Conservation (phyloP, 64 coral and sea anemone species). For the Montipora capricornis region DNA sequence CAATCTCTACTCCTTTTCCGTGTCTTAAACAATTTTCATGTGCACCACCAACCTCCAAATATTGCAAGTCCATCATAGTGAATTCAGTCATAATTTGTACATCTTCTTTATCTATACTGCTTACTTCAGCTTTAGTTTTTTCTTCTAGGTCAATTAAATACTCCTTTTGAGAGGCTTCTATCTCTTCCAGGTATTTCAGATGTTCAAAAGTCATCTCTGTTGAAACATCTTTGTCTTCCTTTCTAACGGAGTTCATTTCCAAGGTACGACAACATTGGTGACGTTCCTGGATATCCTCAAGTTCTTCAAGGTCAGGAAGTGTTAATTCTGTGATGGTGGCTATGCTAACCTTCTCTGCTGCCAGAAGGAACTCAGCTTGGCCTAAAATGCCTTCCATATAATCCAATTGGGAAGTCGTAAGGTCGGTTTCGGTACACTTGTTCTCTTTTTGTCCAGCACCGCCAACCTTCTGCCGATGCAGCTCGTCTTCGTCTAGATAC, state of each 20-base stretch:
- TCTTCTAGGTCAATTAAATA: slow-evolving; percentile 19
- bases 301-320: slow-evolving; percentile 1
- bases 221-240: slow-evolving; percentile 3
- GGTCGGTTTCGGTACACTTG: slow-evolving; percentile 36
- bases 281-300: background rate
- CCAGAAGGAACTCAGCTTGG: background rate
- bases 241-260: background rate
- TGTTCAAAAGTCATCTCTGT: slow-evolving; percentile 35
- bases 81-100: slow-evolving; percentile 41
- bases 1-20: background rate
- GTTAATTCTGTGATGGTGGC: slow-evolving; percentile 21
- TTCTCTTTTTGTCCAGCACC: slow-evolving; percentile 6
- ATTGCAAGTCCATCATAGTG: slow-evolving; percentile 39
- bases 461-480: background rate
- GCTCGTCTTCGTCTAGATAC: slow-evolving; percentile 42
- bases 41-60: slow-evolving; percentile 47
- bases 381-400: background rate
- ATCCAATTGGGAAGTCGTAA: slow-evolving; percentile 3
- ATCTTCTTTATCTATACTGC: slow-evolving; percentile 6
- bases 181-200: slow-evolving; percentile 50
- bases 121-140: background rate
- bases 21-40: slow-evolving; percentile 31
- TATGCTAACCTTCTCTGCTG: background rate
- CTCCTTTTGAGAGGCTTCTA: slow-evolving; percentile 29
- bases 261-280: background rate